Base-by-base conservation (phyloP, 2,797 vertebrate species). In the Malacoctenus gilli region DNA sequence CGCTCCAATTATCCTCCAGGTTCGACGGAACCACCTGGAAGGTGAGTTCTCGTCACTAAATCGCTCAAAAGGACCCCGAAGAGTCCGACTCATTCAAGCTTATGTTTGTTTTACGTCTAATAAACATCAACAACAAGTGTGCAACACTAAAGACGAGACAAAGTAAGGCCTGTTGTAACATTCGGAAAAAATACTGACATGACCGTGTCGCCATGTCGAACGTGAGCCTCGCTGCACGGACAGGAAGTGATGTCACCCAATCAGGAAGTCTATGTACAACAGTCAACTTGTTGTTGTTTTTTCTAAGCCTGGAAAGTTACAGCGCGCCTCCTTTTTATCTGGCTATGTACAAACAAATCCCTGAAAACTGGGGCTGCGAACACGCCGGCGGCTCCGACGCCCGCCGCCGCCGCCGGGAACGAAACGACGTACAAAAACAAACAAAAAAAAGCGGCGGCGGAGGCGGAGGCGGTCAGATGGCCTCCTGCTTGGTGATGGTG, bases 401-500 rank as follows among this genome's bases (percentile, higher is more conserved):
- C n/a, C n/a, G n/a, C n/a, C n/a, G n/a, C n/a, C n/a, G n/a, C n/a
- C n/a, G n/a, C n/a, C n/a, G n/a, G n/a, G n/a, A n/a, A n/a, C n/a
- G n/a, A n/a, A n/a, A n/a, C n/a, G n/a, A n/a, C n/a, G n/a, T n/a
- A n/a, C n/a, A n/a, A n/a, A n/a, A n/a, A n/a, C n/a, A n/a, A n/a
- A n/a, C n/a, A n/a, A n/a, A n/a, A n/a, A n/a, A n/a, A n/a, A n/a
- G n/a, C n/a, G n/a, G n/a, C n/a, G n/a, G n/a, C n/a, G n/a, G n/a
- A n/a, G n/a, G n/a, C n/a, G n/a, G n/a, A 37, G 49, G 38, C 16
- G 54, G 63, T 84, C 94, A 98, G 82, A 99, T 96, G 82, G 95
- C 92, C 83, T 99, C 96, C 74, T 98, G 97, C 87, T 99, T 99
- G 15, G 96, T 97, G 87, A 98, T 97, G 66, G 95, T 92, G 0